Evolutionary conservation across 2,888 invertebrate genomes (phyloP).

Genomic region (Leucoptera coffeella): DNA sequence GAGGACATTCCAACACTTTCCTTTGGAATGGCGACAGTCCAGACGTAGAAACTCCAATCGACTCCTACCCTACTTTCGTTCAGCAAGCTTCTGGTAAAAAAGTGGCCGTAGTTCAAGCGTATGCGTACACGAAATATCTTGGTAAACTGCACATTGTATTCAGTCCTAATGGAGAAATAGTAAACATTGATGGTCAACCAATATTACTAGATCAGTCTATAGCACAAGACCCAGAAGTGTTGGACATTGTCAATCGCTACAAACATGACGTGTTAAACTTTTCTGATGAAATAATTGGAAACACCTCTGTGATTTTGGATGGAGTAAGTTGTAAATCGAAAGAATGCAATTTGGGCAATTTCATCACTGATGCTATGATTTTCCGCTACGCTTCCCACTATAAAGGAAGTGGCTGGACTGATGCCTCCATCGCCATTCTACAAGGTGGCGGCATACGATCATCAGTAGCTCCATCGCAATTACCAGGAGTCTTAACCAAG

Average conservation of each 20-base stretch:
- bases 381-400: slow-evolving; percentile 47
- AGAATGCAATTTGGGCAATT: slow-evolving; percentile 84
- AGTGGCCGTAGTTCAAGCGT: slow-evolving; percentile 85
- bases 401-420: slow-evolving; percentile 62
- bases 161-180: slow-evolving; percentile 63
- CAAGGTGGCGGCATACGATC: slow-evolving; percentile 74
- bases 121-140: slow-evolving; percentile 87
- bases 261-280: slow-evolving; percentile 43
- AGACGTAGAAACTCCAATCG: slow-evolving; percentile 62
- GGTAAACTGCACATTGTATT: slow-evolving; percentile 73
- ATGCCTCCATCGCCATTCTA: slow-evolving; percentile 67
- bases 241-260: slow-evolving; percentile 55
- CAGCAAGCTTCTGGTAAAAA: slow-evolving; percentile 61
- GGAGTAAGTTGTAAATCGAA: slow-evolving; percentile 57
- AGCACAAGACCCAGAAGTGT: slow-evolving; percentile 59
- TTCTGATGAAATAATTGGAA: slow-evolving; percentile 56
- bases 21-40: slow-evolving; percentile 71
- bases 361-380: slow-evolving; percentile 75
- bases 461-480: slow-evolving; percentile 50
- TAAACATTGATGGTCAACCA: slow-evolving; percentile 63
- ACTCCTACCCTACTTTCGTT: slow-evolving; percentile 73
- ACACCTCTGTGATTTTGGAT: slow-evolving; percentile 62
- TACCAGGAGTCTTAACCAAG: slow-evolving; percentile 52
- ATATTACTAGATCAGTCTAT: slow-evolving; percentile 63
- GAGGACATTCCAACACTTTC: slow-evolving; percentile 89